Conservation (phyloP, 1,140 invertebrate genomes). For the Papilio machaon region DNA sequence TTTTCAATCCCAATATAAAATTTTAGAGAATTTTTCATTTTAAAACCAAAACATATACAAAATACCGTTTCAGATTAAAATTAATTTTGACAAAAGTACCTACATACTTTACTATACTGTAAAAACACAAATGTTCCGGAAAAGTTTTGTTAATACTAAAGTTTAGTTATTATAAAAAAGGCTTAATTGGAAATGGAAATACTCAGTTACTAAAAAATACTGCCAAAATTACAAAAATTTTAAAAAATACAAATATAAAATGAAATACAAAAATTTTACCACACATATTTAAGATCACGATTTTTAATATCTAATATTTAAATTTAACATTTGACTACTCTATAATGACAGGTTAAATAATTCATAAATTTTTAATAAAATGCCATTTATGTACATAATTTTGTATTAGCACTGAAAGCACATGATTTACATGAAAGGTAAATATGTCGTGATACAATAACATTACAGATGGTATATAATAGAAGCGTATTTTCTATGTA, state of each 20-base stretch:
- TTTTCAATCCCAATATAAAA: not conserved
- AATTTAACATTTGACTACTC: not conserved
- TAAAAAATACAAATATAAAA: not conserved
- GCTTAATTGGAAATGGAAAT: not conserved
- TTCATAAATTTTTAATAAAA: not conserved
- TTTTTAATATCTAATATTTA: not conserved
- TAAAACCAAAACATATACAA: not conserved
- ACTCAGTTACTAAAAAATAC: not conserved
- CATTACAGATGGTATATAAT: conserved; percentile 38
- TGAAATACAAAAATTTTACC: not conserved
- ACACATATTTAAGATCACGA: not conserved
- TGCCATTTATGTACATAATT: conserved; percentile 19
- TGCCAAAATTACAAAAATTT: not conserved
- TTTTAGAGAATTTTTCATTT: not conserved
- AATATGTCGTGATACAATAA: conserved; percentile 30
- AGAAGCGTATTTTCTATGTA: conserved; percentile 43
- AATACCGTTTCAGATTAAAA: not conserved
- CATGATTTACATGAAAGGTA: conserved; percentile 38
- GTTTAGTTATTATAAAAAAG: not conserved
- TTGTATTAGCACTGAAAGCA: conserved; percentile 31
- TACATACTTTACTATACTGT: not conserved
- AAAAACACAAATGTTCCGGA: not conserved
- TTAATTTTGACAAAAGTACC: not conserved
- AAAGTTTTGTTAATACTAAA: not conserved
- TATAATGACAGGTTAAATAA: not conserved